Evolutionary conservation across 2,888 invertebrate species (phyloP), one percentile per base, ranked within the genome.

Genomic region (Callinectes sapidus): DNA sequence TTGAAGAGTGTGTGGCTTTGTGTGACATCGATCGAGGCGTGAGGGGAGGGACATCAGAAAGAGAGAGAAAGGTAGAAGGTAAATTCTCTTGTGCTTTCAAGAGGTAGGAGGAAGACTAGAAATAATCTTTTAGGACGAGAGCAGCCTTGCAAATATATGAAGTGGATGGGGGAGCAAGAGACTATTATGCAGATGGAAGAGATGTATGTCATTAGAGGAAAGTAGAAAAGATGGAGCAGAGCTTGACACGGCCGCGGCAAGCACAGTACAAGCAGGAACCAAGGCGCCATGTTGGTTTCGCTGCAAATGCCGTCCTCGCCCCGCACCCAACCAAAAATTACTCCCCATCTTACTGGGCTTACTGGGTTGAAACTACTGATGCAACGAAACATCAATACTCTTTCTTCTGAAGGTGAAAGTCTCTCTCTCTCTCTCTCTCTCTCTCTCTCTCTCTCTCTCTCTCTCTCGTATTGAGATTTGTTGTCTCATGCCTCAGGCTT

Each of bases 351-450:
- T 55, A 55, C 55, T 55, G 14, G 5, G 39, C 39, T 2, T 39
- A 39, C 39, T 18, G 2, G 1, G 5, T 3, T 61, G 61, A 5
- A 18, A 61, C 48, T 2, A 48, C 8, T 61, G 18, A 5, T 23
- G 61, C 23, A 23, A 61, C 13, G 61, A 61, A 61, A 18, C 61
- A 18, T n/a, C n/a, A n/a, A n/a, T n/a, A n/a, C n/a, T n/a, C n/a
- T 61, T 61, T 61, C 23, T 61, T 18, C 23, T 23, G 61, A 42
- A 3, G 13, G 14, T 14, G 10, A 3, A 55, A 55, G 55, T 87
- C 87, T 87, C 87, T 87, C 87, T 87, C 87, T 87, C 87, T 87
- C 87, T 87, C 87, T 87, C 87, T 87, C 87, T 86, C 86, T 86
- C 86, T 86, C 86, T 86, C 86, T 86, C 86, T 86, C 86, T 86